Conservation (phyloP, 2,113 vertebrate species). For the Heliornis fulica region DNA sequence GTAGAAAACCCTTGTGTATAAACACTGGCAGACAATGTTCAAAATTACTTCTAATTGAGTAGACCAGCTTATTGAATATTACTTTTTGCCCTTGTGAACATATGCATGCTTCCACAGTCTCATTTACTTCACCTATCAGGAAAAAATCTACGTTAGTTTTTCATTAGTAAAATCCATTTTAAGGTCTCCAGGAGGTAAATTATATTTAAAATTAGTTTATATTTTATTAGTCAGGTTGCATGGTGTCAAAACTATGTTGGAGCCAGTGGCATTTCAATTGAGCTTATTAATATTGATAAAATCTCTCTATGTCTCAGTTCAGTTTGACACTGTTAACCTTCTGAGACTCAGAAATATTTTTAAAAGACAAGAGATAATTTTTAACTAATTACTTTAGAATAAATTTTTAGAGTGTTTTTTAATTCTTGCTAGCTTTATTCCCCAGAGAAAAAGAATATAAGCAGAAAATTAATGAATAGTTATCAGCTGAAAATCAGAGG, state of each 20-base stretch:
- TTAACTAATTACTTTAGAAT: not conserved
- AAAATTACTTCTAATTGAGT: not conserved
- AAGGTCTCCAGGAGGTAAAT: conserved; percentile 73
- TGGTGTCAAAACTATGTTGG: conserved; percentile 49
- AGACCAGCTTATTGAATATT: not conserved
- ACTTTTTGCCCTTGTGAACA: conserved; percentile 12
- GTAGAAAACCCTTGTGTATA: not conserved
- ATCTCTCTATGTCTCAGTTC: conserved; percentile 35
- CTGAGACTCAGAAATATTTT: conserved; percentile 16
- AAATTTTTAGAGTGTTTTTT: not conserved
- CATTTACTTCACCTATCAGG: conserved; percentile 34
- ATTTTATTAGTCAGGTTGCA: conserved; percentile 66
- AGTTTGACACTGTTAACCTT: conserved; percentile 45
- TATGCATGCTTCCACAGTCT: not conserved
- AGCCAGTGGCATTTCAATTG: conserved; percentile 21
- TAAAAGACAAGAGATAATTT: conserved; percentile 20
- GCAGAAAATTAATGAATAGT: not conserved
- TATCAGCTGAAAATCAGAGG: not conserved
- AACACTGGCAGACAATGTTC: not conserved
- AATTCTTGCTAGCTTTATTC: not conserved
- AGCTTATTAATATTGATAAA: conserved; percentile 65
- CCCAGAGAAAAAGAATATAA: not conserved
- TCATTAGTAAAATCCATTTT: conserved; percentile 73
- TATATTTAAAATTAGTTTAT: conserved; percentile 73
- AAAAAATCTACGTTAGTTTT: conserved; percentile 31